phyloP scores from a whole-genome alignment of 2,888 invertebrate genomes.

The Nasonovia ribisnigri region DNA sequence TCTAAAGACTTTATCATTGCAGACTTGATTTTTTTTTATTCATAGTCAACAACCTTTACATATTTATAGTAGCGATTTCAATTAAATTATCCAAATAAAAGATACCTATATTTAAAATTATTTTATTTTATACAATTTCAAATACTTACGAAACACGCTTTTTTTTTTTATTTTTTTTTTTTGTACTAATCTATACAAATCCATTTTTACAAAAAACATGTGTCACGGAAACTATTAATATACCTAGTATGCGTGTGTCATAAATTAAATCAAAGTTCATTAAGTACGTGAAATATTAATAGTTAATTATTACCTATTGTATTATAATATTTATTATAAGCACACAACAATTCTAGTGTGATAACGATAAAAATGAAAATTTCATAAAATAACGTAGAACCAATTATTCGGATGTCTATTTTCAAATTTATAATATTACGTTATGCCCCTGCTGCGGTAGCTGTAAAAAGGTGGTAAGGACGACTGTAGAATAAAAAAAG shows the following conservation, averaged over 20 bases:
- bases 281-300: neutral
- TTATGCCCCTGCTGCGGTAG: neutral
- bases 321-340: neutral
- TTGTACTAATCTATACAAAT: neutral
- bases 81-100: neutral
- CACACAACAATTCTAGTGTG: neutral
- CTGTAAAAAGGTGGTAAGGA: neutral
- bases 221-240: neutral
- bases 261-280: neutral
- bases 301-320: neutral
- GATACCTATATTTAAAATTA: neutral
- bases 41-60: too few relatives aligned
- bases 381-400: neutral
- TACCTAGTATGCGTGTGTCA: neutral
- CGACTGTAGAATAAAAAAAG: neutral
- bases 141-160: neutral
- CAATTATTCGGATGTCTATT: neutral
- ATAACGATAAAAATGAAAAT: neutral
- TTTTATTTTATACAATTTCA: neutral
- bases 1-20: neutral
- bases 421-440: neutral
- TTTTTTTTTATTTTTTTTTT: neutral
- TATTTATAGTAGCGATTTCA: neutral
- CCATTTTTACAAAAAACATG: neutral
- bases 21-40: neutral